A percentile compares a stretch with the other conserved stretches of the same genome.
phyloP scores from a whole-genome alignment of 1,140 invertebrate genomes.

The Hylaeus anthracinus region DNA sequence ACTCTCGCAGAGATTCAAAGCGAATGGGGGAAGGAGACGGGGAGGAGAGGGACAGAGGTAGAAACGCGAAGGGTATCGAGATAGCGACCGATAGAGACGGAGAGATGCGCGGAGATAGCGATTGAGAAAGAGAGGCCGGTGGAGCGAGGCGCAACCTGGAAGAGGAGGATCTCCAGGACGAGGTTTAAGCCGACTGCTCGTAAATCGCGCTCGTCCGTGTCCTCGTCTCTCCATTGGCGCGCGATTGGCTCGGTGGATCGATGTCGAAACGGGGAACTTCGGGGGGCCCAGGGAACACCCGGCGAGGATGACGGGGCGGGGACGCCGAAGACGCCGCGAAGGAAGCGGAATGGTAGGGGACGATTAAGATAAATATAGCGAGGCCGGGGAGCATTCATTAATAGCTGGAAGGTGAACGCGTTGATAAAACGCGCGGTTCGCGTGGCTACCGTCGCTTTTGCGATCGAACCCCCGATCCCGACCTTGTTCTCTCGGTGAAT shows the following conservation, averaged over 20 bases:
- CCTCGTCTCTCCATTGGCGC: slow-evolving; percentile 64
- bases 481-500: no score
- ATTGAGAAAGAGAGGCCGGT: slow-evolving; percentile 41
- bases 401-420: neutral
- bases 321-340: neutral
- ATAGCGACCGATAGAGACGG: no score
- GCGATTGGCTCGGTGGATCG: slow-evolving; percentile 71
- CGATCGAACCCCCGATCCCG: no score
- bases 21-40: neutral
- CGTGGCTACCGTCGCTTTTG: no score
- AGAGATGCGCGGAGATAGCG: no score
- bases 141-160: slow-evolving; percentile 47
- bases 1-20: slow-evolving; percentile 56
- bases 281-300: neutral
- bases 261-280: slow-evolving; percentile 28
- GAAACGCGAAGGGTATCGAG: neutral
- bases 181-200: slow-evolving; percentile 63
- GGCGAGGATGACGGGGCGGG: neutral
- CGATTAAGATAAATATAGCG: slow-evolving; percentile 35
- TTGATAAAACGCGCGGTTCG: no score
- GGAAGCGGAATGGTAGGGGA: neutral
- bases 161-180: slow-evolving; percentile 61
- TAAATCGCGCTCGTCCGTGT: slow-evolving; percentile 69
- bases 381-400: neutral
- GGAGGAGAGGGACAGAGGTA: neutral